Conservation (phyloP, 2,113 vertebrate species). For the Heterotis niloticus region DNA sequence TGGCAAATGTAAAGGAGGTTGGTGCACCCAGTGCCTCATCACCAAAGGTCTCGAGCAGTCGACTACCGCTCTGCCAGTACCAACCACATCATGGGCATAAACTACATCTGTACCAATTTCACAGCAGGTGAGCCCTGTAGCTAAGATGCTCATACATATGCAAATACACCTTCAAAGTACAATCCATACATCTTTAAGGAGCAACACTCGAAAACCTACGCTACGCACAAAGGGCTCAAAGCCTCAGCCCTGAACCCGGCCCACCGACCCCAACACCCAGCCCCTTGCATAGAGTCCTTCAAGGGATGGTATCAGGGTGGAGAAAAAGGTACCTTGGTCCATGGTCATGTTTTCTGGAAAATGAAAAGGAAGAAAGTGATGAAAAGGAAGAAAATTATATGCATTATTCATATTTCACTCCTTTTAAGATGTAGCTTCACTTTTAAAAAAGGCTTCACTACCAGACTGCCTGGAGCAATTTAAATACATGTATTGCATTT, state of each 20-base stretch:
- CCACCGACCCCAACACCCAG: background rate
- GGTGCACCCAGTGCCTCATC: background rate
- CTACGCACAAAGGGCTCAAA: background rate
- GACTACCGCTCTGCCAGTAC: background rate
- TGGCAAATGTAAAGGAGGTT: background rate
- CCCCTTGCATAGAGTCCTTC: background rate
- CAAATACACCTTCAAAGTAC: background rate
- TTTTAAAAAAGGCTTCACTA: slow-evolving; percentile 68
- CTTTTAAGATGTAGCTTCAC: slow-evolving; percentile 71
- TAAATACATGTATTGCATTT: slow-evolving; percentile 78
- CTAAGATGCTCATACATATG: background rate
- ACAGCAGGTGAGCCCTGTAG: background rate
- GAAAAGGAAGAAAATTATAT: slow-evolving; percentile 56
- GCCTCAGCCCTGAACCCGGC: background rate
- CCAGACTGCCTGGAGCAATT: slow-evolving; percentile 65
- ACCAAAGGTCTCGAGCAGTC: background rate
- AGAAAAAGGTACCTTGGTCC: slow-evolving; percentile 52
- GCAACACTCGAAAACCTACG: background rate
- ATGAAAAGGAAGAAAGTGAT: slow-evolving; percentile 51
- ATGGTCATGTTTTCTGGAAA: slow-evolving; percentile 60
- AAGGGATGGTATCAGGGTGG: slow-evolving; percentile 44
- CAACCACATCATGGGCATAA: background rate
- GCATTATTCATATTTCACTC: slow-evolving; percentile 75
- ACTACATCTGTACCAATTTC: background rate
- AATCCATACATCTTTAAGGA: background rate